These are phyloP conservation scores for Poeciliopsis retropinna DNA, from an alignment of 2,113 vertebrate genomes.

Conservation along the genomic window DNA sequence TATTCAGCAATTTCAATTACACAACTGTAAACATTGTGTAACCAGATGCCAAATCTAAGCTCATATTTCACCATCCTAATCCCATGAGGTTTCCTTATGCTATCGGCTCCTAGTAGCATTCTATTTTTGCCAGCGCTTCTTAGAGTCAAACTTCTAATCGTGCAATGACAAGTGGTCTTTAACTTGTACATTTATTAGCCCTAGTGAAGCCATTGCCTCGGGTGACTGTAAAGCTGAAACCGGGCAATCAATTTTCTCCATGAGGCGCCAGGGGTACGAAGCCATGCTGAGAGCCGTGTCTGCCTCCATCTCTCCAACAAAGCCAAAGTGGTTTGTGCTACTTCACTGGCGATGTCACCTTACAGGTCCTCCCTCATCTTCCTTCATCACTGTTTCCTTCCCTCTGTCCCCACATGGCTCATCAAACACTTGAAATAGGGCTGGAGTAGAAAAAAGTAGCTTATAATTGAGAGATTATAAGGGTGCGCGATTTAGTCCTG, in stretches of 20 bases:
- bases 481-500: conserved; percentile 1
- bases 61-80: neutral
- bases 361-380: conserved; percentile 20
- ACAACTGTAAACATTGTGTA: neutral
- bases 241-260: conserved; percentile 34
- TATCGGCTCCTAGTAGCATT: neutral
- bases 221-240: conserved; percentile 25
- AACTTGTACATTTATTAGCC: neutral
- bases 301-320: conserved; percentile 42
- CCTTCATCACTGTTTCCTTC: neutral
- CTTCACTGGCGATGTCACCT: conserved; percentile 46
- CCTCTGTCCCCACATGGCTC: conserved; percentile 6
- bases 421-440: conserved; percentile 21
- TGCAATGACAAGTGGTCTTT: neutral
- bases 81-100: neutral
- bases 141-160: neutral
- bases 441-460: conserved; percentile 12
- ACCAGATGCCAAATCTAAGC: neutral
- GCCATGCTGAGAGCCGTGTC: conserved; percentile 51
- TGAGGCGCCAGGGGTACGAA: conserved; percentile 29
- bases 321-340: conserved; percentile 44
- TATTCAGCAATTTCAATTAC: neutral
- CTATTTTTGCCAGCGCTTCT: neutral
- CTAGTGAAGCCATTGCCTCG: conserved; percentile 16
- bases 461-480: neutral